Evolutionary conservation across 2,888 invertebrate genomes (phyloP), one percentile per base, ranked within the genome.

Genomic region (Syrphus vitripennis): DNA sequence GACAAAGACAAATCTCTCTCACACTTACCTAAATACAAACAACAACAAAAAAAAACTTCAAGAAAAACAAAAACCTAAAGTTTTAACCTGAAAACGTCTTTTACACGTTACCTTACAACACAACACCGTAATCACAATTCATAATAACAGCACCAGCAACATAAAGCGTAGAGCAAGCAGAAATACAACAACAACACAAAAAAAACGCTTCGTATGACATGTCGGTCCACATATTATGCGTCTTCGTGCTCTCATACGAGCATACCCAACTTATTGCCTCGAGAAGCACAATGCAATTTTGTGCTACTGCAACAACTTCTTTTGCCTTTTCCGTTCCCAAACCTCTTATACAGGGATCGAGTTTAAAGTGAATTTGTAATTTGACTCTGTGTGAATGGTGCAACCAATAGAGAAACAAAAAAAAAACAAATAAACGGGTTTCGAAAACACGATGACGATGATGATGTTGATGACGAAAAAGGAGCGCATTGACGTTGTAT

Each of bases 271-370:
- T 70, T 75, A 79, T 83, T 83, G 79, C 70, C 83, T 83, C 79
- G 69, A 79, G 83, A 53, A 79, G 75, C 69, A 74, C 70, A 74
- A 79, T 79, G 75, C 80, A 84, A 84, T 84, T 84, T n/a, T n/a
- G n/a, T 84, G 69, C 67, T 71, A 45, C 70, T 16, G 42, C 57
- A 40, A 29, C 50, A 29, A 61, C 40, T 61, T 24, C 61, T 42
- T 16, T 14, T 29, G 70, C 19, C 65, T 65, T 65, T 65, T 45
- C 45, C 65, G 65, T 65, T 65, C 4, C 24, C 24, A 16, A 45
- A 65, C 45, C 29, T 45, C 16, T 31, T 31, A 45, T 45, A 24
- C 42, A 45, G 42, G n/a, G n/a, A 45, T 45, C 26, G 29, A 19
- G 40, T n/a, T 42, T 63, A 37, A 16, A 42, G 63, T 42, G 63